phyloP scores from a whole-genome alignment of 1,140 invertebrate species.

The Yoshiicerus persimilis region DNA sequence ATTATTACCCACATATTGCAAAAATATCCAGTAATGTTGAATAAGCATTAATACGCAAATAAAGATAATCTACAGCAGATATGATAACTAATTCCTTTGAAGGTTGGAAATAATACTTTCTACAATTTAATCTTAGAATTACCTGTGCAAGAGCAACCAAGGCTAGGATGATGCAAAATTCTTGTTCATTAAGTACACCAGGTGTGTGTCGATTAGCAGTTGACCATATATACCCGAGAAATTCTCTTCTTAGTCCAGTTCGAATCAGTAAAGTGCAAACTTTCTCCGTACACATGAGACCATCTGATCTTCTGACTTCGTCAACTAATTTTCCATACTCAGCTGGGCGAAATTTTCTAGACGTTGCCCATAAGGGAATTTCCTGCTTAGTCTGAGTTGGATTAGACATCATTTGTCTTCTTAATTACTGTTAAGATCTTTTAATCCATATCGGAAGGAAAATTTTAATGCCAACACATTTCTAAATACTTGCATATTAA shows the following conservation, averaged over 20 bases:
- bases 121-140: too few species aligned
- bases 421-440: neutral
- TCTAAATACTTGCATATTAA: neutral
- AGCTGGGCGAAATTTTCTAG: slow-evolving; percentile 53
- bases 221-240: slow-evolving; percentile 66
- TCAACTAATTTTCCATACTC: slow-evolving; percentile 59
- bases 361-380: slow-evolving; percentile 18
- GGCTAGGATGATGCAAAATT: slow-evolving; percentile 64
- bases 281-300: slow-evolving; percentile 62
- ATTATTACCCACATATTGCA: too few species aligned
- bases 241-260: slow-evolving; percentile 62
- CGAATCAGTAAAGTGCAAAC: slow-evolving; percentile 64
- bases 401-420: neutral
- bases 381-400: neutral
- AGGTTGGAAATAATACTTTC: too few species aligned
- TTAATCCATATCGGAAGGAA: neutral
- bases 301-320: slow-evolving; percentile 54
- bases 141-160: slow-evolving; percentile 66
- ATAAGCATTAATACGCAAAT: too few species aligned
- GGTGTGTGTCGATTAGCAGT: slow-evolving; percentile 63
- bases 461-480: neutral
- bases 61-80: too few species aligned
- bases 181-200: slow-evolving; percentile 63
- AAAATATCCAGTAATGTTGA: too few species aligned
- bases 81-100: too few species aligned